phyloP scores from a whole-genome alignment of 2,113 vertebrate species.

The Percina caprodes region DNA sequence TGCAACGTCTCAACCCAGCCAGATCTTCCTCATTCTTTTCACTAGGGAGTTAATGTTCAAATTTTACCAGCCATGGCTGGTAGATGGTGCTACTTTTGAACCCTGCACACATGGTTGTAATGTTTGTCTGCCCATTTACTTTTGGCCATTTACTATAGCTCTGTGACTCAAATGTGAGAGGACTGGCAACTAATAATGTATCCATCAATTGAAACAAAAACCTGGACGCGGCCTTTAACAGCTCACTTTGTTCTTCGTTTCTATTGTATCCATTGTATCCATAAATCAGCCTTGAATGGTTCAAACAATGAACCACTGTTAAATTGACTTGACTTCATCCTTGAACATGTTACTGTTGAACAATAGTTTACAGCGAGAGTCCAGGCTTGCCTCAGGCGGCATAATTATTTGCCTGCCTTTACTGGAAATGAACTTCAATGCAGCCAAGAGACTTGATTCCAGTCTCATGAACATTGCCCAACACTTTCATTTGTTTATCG shows the following conservation, averaged over 20 bases:
- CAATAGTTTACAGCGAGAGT: constrained; percentile 17
- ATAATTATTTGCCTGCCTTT: constrained; percentile 24
- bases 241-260: neutral
- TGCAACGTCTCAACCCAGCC: too few relatives aligned
- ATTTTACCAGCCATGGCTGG: too few relatives aligned
- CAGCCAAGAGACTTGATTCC: constrained; percentile 26
- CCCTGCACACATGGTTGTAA: too few relatives aligned
- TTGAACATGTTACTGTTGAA: constrained; percentile 1
- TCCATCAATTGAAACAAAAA: neutral
- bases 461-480: constrained; percentile 38
- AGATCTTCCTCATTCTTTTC: too few relatives aligned
- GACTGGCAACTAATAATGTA: neutral
- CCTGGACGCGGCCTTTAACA: neutral
- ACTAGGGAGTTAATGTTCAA: too few relatives aligned
- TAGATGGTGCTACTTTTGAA: too few relatives aligned
- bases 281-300: neutral
- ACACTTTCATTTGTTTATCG: constrained; percentile 60
- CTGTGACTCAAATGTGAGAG: neutral
- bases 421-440: constrained; percentile 47
- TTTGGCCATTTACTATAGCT: neutral
- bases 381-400: constrained; percentile 8
- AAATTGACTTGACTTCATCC: constrained; percentile 1
- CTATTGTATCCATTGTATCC: neutral
- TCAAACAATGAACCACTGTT: constrained; percentile 35
- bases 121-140: constrained; percentile 3